phyloP scores from a whole-genome alignment of 2,888 invertebrate genomes.

The Cryptops parisi region DNA sequence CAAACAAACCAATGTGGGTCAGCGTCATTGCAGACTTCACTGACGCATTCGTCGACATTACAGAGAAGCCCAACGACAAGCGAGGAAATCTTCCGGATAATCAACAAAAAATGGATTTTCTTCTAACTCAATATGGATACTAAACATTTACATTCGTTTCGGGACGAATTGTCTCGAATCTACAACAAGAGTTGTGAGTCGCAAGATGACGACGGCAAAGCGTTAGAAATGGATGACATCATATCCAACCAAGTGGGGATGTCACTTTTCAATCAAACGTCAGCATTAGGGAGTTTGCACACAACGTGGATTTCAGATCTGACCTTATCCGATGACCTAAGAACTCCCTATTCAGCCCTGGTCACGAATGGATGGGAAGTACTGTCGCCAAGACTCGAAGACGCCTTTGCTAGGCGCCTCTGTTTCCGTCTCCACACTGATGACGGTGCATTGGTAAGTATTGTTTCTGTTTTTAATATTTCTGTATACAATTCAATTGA shows the following conservation, averaged over 20 bases:
- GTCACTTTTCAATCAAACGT: constrained; percentile 9
- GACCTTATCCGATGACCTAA: background rate
- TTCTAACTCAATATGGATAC: too few species aligned
- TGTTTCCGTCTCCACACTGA: background rate
- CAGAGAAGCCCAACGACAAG: too few species aligned
- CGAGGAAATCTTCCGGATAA: too few species aligned
- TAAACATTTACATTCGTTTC: constrained; percentile 7
- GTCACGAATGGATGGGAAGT: constrained; percentile 6
- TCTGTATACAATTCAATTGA: too few species aligned
- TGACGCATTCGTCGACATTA: too few species aligned
- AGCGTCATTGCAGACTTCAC: too few species aligned
- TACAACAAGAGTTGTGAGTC: background rate
- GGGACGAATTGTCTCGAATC: constrained; percentile 8
- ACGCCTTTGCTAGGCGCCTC: background rate
- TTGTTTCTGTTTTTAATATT: too few species aligned
- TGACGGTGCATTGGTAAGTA: constrained; percentile 8
- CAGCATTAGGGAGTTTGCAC: constrained; percentile 5
- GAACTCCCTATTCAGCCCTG: background rate
- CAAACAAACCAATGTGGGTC: too few species aligned
- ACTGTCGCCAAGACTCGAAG: background rate
- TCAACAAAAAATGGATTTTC: too few species aligned
- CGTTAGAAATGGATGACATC: constrained; percentile 7
- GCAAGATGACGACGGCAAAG: background rate
- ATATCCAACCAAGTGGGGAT: constrained; percentile 8
- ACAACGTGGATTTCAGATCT: constrained; percentile 4